Conservation (phyloP, 2,797 vertebrate genomes). For the Columba guinea region DNA sequence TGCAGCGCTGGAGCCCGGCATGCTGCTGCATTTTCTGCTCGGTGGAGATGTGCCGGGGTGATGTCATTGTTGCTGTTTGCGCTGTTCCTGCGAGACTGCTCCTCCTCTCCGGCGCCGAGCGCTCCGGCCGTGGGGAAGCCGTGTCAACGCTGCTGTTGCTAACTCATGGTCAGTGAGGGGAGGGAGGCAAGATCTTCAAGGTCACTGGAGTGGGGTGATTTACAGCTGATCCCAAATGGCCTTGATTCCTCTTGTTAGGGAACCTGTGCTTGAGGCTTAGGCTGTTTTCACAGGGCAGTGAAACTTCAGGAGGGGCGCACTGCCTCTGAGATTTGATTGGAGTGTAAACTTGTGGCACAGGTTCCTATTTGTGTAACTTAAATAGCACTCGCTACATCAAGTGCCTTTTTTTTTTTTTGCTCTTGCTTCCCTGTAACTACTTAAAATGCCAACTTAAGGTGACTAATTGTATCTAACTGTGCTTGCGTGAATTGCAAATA, state of each 20-base stretch:
- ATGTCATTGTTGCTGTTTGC: slow-evolving; percentile 62
- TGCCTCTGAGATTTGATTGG: background rate
- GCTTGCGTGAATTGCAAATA: background rate
- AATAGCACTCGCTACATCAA: background rate
- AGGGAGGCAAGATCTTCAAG: background rate
- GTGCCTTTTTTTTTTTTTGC: background rate
- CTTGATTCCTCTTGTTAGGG: background rate
- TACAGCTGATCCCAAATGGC: background rate
- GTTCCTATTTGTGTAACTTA: background rate
- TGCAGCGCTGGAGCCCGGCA: background rate
- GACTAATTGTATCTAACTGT: background rate
- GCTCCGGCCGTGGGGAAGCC: background rate
- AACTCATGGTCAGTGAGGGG: background rate
- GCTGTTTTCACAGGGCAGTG: background rate
- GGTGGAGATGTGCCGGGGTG: slow-evolving; percentile 28
- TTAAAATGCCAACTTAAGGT: background rate
- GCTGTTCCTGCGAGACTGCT: background rate
- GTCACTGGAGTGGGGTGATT: background rate
- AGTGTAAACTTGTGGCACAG: background rate
- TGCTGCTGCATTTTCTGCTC: slow-evolving; percentile 14
- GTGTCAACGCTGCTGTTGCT: background rate
- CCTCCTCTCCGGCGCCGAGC: background rate
- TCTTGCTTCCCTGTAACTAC: background rate
- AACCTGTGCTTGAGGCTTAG: background rate
- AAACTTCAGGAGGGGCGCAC: background rate